Base-by-base conservation (phyloP, 1,140 invertebrate species). In the Micrasema longulum region DNA sequence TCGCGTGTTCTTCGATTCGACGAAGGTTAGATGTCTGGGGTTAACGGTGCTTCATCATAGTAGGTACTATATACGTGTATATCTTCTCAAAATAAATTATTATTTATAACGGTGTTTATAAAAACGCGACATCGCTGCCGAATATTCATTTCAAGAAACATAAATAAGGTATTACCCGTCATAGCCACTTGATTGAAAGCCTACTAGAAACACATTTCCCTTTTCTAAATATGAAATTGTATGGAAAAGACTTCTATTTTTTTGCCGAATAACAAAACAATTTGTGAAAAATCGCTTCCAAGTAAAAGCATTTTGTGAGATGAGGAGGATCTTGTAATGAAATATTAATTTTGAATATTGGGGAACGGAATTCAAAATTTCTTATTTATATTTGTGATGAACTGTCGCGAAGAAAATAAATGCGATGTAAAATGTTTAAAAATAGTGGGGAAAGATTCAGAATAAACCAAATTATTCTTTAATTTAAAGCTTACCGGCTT, bases 201-300 rank as follows among this genome's bases (percentile, higher is more conserved):
- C 43, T 20, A 31, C 65, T 41, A 38, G 1, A 16, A 36, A 35
- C 65, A 31, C 20, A 55, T 68, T 68, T 65, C 14, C 20, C 22
- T 12, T 10, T 14, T 11, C 36, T 36, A 10, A n/a, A 12, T n/a
- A 68, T 55, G 43, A 68, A 68, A 68, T n/a, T n/a, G n/a, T 68
- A 68, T 68, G 65, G 36, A 55, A 55, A 68, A 55, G 10, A 55
- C 53, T 68, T 68, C 65, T 10, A n/a, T 36, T 47, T 43, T 31
- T 55, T 22, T 36, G 53, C 23, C 47, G 53, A 67, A 50, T 68
- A 68, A 55, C 65, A 68, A 68, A 68, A 68, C 50, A 68, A 68
- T 68, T 68, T 55, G 41, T 18, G 65, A 41, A 68, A 68, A 45
- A 68, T 68, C 50, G 36, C 50, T 55, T 26, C 31, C 43, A 23